Conservation (phyloP, 2,113 vertebrate genomes). For the Maccullochella peelii region DNA sequence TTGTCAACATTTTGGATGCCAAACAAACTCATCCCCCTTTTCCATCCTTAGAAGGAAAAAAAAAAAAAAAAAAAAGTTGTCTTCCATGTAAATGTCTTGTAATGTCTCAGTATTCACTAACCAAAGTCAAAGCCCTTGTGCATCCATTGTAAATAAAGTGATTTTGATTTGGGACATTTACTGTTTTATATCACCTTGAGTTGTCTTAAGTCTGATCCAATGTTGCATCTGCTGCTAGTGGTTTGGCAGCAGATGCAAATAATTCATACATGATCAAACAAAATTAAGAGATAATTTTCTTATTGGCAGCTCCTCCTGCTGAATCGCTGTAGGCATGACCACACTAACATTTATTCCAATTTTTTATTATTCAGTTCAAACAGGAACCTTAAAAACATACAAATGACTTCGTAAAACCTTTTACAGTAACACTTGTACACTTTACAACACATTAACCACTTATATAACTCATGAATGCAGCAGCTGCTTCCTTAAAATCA, state of each 20-base stretch:
- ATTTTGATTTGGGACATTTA: slow-evolving; percentile 7
- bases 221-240: neutral
- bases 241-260: neutral
- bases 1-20: neutral
- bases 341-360: slow-evolving; percentile 55
- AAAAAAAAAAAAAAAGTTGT: neutral
- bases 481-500: slow-evolving; percentile 37
- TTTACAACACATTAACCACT: slow-evolving; percentile 56
- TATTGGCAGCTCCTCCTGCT: neutral
- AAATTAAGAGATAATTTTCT: neutral
- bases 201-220: neutral
- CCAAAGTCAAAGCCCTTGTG: neutral
- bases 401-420: slow-evolving; percentile 63
- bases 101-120: neutral
- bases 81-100: neutral
- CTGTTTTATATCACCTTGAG: neutral
- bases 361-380: slow-evolving; percentile 69
- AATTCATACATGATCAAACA: neutral
- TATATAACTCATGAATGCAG: slow-evolving; percentile 52
- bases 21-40: neutral
- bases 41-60: neutral
- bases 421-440: slow-evolving; percentile 51
- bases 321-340: neutral
- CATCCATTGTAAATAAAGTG: slow-evolving; percentile 21
- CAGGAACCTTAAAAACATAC: slow-evolving; percentile 69